These are phyloP conservation scores for Euschistus heros DNA, from an alignment of 1,140 invertebrate genomes.

Conservation along the genomic window DNA sequence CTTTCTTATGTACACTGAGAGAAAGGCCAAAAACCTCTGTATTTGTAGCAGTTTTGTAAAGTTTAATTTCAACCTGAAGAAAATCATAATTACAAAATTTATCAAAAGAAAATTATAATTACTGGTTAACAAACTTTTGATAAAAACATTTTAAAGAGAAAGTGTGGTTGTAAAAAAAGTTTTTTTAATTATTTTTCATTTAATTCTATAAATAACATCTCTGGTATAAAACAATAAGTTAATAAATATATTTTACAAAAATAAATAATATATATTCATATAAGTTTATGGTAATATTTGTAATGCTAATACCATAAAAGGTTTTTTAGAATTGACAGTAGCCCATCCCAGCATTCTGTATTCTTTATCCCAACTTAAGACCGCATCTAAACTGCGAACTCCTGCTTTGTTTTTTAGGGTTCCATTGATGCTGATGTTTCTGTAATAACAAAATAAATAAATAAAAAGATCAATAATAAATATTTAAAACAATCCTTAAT, in stretches of 20 bases:
- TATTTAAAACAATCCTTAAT: not conserved
- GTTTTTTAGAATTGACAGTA: slow-evolving; percentile 23
- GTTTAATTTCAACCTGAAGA: slow-evolving; percentile 25
- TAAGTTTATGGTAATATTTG: not conserved
- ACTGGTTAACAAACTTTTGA: too few relatives aligned
- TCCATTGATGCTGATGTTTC: slow-evolving; percentile 28
- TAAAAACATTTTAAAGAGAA: too few relatives aligned
- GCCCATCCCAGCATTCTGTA: slow-evolving; percentile 28
- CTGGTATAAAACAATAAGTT: slow-evolving; percentile 12
- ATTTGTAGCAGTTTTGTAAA: slow-evolving; percentile 20
- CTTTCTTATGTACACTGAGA: slow-evolving; percentile 20
- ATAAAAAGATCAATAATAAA: too few relatives aligned
- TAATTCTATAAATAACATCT: too few relatives aligned
- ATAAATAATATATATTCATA: not conserved
- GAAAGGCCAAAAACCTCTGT: slow-evolving; percentile 23
- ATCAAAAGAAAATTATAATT: too few relatives aligned
- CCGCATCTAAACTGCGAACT: slow-evolving; percentile 26
- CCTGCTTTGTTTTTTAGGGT: slow-evolving; percentile 24
- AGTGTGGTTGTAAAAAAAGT: too few relatives aligned
- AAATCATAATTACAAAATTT: not conserved
- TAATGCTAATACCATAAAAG: slow-evolving; percentile 26
- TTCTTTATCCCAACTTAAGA: slow-evolving; percentile 26
- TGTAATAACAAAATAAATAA: slow-evolving; percentile 20
- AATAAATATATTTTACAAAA: not conserved
- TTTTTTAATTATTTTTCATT: too few relatives aligned